phyloP scores from a whole-genome alignment of 2,113 vertebrate genomes.

The Beaufortia kweichowensis region DNA sequence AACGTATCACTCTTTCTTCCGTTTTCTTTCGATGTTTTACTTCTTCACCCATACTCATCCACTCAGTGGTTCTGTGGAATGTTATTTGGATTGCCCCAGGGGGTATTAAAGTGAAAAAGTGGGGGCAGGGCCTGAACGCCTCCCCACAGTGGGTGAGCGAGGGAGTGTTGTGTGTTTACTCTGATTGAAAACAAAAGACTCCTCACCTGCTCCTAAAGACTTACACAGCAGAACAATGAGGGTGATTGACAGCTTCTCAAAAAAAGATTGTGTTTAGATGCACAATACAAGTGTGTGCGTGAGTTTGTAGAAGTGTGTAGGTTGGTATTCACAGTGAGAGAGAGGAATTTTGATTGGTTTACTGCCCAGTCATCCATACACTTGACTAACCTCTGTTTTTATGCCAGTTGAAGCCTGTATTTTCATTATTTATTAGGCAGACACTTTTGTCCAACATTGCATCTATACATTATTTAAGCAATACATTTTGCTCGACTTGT shows the following conservation, averaged over 20 bases:
- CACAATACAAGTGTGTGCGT: not conserved
- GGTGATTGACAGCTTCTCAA: conserved; percentile 61
- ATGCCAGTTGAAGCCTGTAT: no score
- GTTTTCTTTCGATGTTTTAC: not conserved
- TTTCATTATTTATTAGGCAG: no score
- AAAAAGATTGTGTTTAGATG: conserved; percentile 17
- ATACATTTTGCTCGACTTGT: no score
- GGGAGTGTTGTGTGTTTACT: conserved; percentile 60
- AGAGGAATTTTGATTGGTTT: conserved; percentile 21
- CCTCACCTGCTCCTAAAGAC: conserved; percentile 59
- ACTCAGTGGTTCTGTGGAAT: conserved; percentile 52
- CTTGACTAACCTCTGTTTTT: conserved; percentile 10
- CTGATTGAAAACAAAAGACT: conserved; percentile 62
- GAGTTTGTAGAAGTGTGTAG: conserved; percentile 18
- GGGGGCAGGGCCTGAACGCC: conserved; percentile 47
- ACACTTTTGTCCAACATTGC: no score
- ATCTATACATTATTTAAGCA: no score
- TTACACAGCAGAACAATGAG: conserved; percentile 65
- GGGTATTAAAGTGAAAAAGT: conserved; percentile 38
- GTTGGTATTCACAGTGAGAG: not conserved
- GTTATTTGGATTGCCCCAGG: conserved; percentile 48
- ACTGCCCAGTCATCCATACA: conserved; percentile 35
- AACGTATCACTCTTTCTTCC: not conserved
- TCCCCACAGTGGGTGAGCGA: conserved; percentile 61
- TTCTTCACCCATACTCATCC: conserved; percentile 10